Base-by-base conservation (phyloP, 2,888 invertebrate species). In the Aphidoletes aphidimyza region DNA sequence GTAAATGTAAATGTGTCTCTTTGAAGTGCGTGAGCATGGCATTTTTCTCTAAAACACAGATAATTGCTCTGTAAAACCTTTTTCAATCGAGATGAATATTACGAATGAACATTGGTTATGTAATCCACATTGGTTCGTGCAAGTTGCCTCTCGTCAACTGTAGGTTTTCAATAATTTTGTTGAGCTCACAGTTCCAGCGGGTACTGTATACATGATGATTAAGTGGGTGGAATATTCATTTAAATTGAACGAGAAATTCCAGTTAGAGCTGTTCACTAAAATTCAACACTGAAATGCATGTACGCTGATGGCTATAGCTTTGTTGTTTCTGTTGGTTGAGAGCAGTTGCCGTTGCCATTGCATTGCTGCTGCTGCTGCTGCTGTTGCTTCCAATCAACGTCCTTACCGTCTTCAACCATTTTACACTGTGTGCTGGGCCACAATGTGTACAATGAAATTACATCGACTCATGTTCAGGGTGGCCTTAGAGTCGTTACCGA, bases 161-260 rank as follows among this genome's bases (percentile, higher is more conserved):
- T n/a, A n/a, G n/a, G n/a, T n/a, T n/a, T n/a, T n/a, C n/a, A n/a
- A n/a, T n/a, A n/a, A n/a, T n/a, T n/a, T n/a, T n/a, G n/a, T n/a
- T n/a, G n/a, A n/a, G n/a, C n/a, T n/a, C n/a, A n/a, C n/a, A n/a
- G 47, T 69, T 69, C 30, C 17, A 14, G 69, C 14, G 3, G 11
- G 30, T 69, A 30, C 17, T 47, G 69, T 69, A n/a, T 8, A 81
- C 81, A 81, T 37, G 37, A 81, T 81, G 37, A 81, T 81, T 37
- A 81, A 81, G 81, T 81, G 81, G 81, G 81, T 81, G 81, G 81
- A 81, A 81, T 81, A 81, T 81, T 81, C 22, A 81, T 37, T 81
- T 36, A 2, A 37, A 37, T 81, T 14, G 17, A 69, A 30, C 11
- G 30, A 30, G 42, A 42, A 42, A 42, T 42, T 42, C 42, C 6